Percentiles rank a stretch among this genome's conserved stretches.
These are phyloP conservation scores for Thermophis baileyi DNA, from an alignment of 2,113 vertebrate genomes.

Conservation along the genomic window DNA sequence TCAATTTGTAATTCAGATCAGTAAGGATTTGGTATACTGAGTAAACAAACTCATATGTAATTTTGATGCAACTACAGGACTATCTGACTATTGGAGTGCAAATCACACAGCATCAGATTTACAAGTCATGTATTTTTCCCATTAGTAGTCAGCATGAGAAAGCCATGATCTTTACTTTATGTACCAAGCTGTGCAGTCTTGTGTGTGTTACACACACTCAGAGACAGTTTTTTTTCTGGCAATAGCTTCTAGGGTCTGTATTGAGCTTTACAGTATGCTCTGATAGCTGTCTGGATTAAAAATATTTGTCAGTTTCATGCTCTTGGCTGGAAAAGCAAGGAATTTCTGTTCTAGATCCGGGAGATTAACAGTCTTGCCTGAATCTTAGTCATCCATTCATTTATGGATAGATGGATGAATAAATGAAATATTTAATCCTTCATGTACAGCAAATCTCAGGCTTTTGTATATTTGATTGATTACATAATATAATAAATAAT, in stretches of 20 bases:
- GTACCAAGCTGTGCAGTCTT: not conserved
- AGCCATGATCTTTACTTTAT: not conserved
- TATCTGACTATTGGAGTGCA: not conserved
- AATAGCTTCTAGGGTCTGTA: not conserved
- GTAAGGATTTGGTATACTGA: not conserved
- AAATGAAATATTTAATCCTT: not conserved
- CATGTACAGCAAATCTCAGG: not conserved
- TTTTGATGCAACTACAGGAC: not conserved
- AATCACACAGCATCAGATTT: not conserved
- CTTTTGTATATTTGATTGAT: not conserved
- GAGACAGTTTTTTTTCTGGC: not conserved
- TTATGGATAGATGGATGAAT: not conserved
- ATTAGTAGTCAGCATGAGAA: not conserved
- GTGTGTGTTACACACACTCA: not conserved
- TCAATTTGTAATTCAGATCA: not conserved
- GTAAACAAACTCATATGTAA: not conserved
- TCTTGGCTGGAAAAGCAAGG: not conserved
- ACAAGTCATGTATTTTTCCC: not conserved
- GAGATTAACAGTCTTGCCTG: not conserved
- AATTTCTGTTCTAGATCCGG: not conserved
- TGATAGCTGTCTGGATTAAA: not conserved
- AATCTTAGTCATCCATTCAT: not conserved
- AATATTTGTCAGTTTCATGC: not conserved
- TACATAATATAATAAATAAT: not conserved
- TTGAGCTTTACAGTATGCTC: not conserved